Evolutionary conservation across 2,113 vertebrate genomes (phyloP).

Genomic region (Oreocharis arfaki): DNA sequence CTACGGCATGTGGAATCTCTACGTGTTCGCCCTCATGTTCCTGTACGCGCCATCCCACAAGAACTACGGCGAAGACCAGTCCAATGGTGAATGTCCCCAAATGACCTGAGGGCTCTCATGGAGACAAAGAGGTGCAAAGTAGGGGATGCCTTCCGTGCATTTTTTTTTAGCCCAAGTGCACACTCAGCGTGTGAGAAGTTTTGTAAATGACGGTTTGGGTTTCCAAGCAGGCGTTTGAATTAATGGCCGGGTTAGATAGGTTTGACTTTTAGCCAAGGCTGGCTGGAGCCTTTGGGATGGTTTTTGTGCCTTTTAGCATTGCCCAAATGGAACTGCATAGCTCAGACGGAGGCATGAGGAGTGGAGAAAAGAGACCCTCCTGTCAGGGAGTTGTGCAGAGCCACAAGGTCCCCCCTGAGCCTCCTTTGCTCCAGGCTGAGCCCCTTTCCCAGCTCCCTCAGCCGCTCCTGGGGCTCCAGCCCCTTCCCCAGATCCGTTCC

Average conservation of each 20-base stretch:
- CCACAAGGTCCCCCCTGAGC: background rate
- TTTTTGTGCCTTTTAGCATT: background rate
- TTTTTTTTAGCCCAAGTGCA: background rate
- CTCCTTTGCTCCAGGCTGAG: background rate
- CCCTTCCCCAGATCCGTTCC: background rate
- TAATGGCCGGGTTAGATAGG: background rate
- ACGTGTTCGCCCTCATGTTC: constrained; percentile 97
- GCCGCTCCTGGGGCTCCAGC: background rate
- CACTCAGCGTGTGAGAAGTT: accelerated
- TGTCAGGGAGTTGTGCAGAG: background rate
- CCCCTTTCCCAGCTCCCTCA: background rate
- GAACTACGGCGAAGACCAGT: constrained; percentile 89
- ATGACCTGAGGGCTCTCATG: accelerated
- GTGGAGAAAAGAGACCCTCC: background rate
- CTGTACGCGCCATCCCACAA: constrained; percentile 97
- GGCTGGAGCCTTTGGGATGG: background rate
- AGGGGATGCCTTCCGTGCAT: background rate
- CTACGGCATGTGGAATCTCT: constrained; percentile 99
- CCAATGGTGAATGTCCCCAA: constrained; percentile 69
- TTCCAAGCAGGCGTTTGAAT: background rate
- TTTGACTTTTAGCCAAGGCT: background rate
- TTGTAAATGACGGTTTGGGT: background rate
- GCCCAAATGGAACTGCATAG: background rate
- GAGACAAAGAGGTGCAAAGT: accelerated
- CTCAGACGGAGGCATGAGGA: background rate